Evolutionary conservation across 2,888 invertebrate species (phyloP).

Genomic region (Panopea generosa): DNA sequence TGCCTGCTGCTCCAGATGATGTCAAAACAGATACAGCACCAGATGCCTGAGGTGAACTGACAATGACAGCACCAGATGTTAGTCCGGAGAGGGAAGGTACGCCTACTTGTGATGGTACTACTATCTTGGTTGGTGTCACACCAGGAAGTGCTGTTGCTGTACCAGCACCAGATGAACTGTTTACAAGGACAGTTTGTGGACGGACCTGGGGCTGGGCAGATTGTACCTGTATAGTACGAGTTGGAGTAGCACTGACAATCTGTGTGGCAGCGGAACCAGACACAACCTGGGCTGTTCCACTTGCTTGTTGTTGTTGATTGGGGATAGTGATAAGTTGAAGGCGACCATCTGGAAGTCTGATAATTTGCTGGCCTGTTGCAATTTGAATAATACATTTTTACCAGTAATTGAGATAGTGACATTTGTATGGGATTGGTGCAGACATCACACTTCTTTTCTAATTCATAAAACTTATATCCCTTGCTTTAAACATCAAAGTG

Average conservation of each 20-base stretch:
- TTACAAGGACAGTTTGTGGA: slow-evolving; percentile 58
- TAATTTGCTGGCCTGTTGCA: slow-evolving; percentile 90
- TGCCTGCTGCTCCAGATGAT: slow-evolving; percentile 49
- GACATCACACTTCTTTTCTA: no score
- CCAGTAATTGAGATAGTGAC: no score
- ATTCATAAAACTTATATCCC: no score
- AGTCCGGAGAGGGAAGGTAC: slow-evolving; percentile 11
- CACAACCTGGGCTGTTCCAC: slow-evolving; percentile 29
- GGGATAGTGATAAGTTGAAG: slow-evolving; percentile 90
- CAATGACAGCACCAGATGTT: slow-evolving; percentile 29
- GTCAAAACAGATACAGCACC: slow-evolving; percentile 45
- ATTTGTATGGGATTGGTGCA: no score
- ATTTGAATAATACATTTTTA: no score
- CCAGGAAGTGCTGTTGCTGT: slow-evolving; percentile 23
- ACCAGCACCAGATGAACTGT: slow-evolving; percentile 43
- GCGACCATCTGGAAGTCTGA: slow-evolving; percentile 97
- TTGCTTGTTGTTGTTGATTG: slow-evolving; percentile 38
- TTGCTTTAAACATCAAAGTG: no score
- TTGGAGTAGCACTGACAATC: slow-evolving; percentile 27
- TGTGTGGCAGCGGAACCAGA: slow-evolving; percentile 24
- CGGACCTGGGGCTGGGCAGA: slow-evolving; percentile 35
- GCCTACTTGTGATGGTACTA: slow-evolving; percentile 50
- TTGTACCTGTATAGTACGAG: slow-evolving; percentile 37
- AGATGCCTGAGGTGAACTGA: slow-evolving; percentile 44
- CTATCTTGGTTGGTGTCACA: slow-evolving; percentile 57